A percentile compares a stretch with the other conserved stretches of the same genome.
Evolutionary conservation across 2,113 vertebrate genomes (phyloP).

Genomic region (Gila orcuttii): DNA sequence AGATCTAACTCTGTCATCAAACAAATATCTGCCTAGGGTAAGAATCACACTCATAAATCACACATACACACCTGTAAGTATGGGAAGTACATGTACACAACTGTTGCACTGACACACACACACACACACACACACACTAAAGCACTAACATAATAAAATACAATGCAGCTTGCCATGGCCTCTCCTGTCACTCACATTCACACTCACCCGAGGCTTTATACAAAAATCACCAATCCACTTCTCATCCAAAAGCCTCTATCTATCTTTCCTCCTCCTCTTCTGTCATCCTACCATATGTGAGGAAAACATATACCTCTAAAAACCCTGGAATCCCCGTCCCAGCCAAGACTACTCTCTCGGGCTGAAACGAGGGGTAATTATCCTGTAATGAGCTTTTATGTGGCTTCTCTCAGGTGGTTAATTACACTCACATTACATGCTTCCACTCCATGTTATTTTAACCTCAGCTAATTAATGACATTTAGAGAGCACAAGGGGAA

Average conservation of each 20-base stretch:
- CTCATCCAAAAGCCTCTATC: conserved; percentile 30
- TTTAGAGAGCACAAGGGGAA: conserved; percentile 68
- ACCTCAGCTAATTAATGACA: conserved; percentile 77
- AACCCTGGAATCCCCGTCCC: conserved; percentile 71
- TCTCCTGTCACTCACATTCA: conserved; percentile 53
- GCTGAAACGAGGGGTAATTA: conserved; percentile 77
- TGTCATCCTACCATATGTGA: conserved; percentile 58
- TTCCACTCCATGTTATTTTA: conserved; percentile 76
- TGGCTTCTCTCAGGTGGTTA: conserved; percentile 79
- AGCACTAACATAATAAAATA: conserved; percentile 42
- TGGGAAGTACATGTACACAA: conserved; percentile 44
- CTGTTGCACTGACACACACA: conserved; percentile 44
- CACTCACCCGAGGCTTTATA: conserved; percentile 52
- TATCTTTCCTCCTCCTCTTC: conserved; percentile 37
- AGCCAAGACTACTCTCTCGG: conserved; percentile 71
- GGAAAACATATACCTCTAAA: conserved; percentile 74
- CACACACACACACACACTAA: conserved; percentile 29
- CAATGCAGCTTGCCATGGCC: conserved; percentile 44
- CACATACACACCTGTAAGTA: conserved; percentile 45
- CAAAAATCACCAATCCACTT: conserved; percentile 37
- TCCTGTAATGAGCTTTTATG: conserved; percentile 80
- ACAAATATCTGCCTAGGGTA: conserved; percentile 79
- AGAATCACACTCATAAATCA: conserved; percentile 73
- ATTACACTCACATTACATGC: conserved; percentile 81
- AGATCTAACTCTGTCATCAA: conserved; percentile 80